Evolutionary conservation across 92 coral and sea anemone species (phyloP), one percentile per base, ranked within the genome.

Genomic region (Pocillopora meandrina): DNA sequence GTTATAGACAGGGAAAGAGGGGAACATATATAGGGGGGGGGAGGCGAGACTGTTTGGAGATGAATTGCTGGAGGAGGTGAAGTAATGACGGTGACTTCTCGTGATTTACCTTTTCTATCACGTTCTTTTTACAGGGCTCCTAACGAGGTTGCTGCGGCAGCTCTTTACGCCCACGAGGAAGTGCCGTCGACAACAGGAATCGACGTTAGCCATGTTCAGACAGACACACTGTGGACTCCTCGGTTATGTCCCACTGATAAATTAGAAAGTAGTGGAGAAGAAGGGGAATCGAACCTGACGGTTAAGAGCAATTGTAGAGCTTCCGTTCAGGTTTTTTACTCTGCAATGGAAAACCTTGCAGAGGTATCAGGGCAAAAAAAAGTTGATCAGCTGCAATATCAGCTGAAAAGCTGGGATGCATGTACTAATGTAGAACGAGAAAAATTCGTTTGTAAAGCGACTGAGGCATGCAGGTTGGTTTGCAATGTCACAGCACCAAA

Each of bases 151-250:
- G 70, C 81, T n/a, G 8, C 81, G 17, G 71, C 71, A 61, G 81
- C 71, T 77, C 18, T 33, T 35, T n/a, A 57, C 1, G 69, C 2
- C 7, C 9, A 13, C 11, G 56, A 76, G 13, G 11, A 21, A 26
- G 8, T 35, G 9, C 81, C 26, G 36, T 77, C 23, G 36, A 77
- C 81, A 17, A 8, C 70, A 59, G 5, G 23, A 9, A 61, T 77
- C 59, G 2, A 26, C 4, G 71, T n/a, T n/a, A n/a, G n/a, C n/a
- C 36, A 31, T 14, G 23, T 19, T 16, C 57, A 77, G 57, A 61
- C 81, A 75, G 88, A 85, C 71, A 23, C 17, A 26, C 73, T 82
- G 58, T 88, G 91, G 91, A 88, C 91, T 66, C 90, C 85, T 64
- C n/a, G 60, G n/a, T n/a, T n/a, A n/a, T n/a, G n/a, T n/a, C n/a